These are phyloP conservation scores for Rhagologus leucostigma DNA, from an alignment of 2,113 vertebrate species.

Conservation along the genomic window DNA sequence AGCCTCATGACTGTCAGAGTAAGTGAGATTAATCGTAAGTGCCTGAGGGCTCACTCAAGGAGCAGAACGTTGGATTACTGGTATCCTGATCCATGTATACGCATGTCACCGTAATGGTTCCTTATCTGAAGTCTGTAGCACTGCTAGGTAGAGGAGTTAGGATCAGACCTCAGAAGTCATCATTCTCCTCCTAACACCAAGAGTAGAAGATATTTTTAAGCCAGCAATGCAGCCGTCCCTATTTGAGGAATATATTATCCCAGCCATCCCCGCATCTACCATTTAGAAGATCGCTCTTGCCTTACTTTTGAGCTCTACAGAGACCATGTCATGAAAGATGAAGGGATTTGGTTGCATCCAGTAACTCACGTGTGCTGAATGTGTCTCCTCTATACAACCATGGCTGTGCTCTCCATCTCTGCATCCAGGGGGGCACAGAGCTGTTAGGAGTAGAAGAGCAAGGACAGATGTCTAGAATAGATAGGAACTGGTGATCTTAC, in stretches of 20 bases:
- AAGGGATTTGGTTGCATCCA: neutral
- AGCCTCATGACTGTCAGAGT: neutral
- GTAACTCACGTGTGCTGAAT: fast-evolving
- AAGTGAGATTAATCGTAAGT: neutral
- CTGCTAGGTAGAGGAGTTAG: neutral
- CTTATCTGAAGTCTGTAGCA: neutral
- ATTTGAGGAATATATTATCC: neutral
- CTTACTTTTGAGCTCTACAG: neutral
- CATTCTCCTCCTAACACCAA: neutral
- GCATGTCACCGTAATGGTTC: neutral
- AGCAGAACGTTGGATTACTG: neutral
- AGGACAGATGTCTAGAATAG: neutral
- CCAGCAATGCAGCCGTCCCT: neutral
- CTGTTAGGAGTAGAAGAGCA: neutral
- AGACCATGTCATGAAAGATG: neutral
- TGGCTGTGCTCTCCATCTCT: fast-evolving
- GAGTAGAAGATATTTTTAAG: neutral
- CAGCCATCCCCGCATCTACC: neutral
- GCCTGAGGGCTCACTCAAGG: neutral
- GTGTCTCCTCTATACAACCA: neutral
- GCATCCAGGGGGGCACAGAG: fast-evolving
- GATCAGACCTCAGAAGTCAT: neutral
- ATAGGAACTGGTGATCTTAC: neutral
- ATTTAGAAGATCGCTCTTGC: neutral
- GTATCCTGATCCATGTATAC: neutral